phyloP scores from a whole-genome alignment of 2,888 invertebrate species.

The Prionchulus punctatus region DNA sequence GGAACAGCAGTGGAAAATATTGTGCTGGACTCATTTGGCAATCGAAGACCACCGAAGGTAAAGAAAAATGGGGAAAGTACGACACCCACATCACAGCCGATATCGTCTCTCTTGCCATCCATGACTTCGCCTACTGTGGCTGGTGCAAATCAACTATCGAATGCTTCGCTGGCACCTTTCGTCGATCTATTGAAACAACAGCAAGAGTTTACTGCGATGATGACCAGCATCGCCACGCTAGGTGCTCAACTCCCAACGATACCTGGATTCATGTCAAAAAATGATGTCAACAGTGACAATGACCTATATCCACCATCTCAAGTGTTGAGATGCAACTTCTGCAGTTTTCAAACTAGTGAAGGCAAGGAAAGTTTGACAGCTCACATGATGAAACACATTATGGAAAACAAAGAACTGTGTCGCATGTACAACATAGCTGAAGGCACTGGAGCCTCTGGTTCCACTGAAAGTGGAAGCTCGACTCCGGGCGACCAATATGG shows the following conservation, averaged over 20 bases:
- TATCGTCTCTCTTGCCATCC: background rate
- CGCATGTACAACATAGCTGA: background rate
- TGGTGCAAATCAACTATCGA: background rate
- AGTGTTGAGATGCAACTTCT: constrained; percentile 32
- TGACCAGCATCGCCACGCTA: background rate
- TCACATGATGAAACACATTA: constrained; percentile 35
- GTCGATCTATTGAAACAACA: constrained; percentile 7
- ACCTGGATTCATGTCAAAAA: background rate
- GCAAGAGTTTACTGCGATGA: constrained; percentile 2
- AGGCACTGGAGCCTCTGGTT: background rate
- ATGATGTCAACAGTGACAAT: background rate
- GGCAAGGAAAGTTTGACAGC: constrained; percentile 28
- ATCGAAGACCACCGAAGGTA: constrained; percentile 61
- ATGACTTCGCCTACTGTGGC: background rate
- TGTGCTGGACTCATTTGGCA: constrained; percentile 77
- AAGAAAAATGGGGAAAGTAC: constrained; percentile 19
- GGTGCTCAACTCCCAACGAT: constrained; percentile 6
- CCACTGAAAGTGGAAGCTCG: background rate
- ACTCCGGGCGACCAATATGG: background rate
- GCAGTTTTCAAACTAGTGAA: constrained; percentile 31
- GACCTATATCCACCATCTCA: background rate
- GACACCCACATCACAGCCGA: background rate
- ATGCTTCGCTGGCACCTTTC: background rate
- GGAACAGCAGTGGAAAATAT: constrained; percentile 71
- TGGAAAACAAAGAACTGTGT: constrained; percentile 32